These are phyloP conservation scores for Nycticryphes semicollaris DNA, from an alignment of 2,113 vertebrate genomes.

Conservation along the genomic window DNA sequence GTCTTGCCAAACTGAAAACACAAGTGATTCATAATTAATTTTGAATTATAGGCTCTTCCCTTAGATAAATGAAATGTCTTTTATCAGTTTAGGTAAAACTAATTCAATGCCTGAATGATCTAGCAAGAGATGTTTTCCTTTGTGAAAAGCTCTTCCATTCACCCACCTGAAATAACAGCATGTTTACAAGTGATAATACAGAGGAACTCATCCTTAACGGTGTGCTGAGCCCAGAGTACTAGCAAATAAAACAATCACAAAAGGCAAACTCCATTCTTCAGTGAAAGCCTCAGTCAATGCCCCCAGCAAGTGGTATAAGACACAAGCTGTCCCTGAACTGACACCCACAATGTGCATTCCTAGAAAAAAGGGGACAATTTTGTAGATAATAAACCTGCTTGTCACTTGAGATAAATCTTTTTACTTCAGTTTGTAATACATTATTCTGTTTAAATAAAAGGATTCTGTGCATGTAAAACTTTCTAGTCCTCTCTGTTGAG, in stretches of 20 bases:
- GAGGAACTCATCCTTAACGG: background rate
- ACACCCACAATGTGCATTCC: background rate
- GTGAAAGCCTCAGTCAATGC: background rate
- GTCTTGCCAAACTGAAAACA: background rate
- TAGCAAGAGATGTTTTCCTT: background rate
- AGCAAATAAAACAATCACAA: background rate
- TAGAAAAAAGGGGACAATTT: background rate
- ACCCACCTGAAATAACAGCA: background rate
- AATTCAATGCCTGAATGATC: background rate
- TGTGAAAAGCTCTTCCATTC: background rate
- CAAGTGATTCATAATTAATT: background rate
- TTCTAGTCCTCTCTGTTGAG: background rate
- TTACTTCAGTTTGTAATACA: background rate
- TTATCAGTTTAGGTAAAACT: background rate
- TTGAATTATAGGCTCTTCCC: background rate
- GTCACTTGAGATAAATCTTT: background rate
- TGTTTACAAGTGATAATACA: background rate
- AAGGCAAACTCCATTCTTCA: background rate
- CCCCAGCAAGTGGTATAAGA: background rate
- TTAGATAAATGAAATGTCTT: background rate
- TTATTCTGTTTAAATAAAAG: background rate
- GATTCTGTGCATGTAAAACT: background rate
- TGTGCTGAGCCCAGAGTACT: background rate
- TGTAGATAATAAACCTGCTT: background rate
- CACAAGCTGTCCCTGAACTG: background rate